These are phyloP conservation scores for Drosophila serrata DNA, from an alignment of 1,140 invertebrate species.

Conservation along the genomic window DNA sequence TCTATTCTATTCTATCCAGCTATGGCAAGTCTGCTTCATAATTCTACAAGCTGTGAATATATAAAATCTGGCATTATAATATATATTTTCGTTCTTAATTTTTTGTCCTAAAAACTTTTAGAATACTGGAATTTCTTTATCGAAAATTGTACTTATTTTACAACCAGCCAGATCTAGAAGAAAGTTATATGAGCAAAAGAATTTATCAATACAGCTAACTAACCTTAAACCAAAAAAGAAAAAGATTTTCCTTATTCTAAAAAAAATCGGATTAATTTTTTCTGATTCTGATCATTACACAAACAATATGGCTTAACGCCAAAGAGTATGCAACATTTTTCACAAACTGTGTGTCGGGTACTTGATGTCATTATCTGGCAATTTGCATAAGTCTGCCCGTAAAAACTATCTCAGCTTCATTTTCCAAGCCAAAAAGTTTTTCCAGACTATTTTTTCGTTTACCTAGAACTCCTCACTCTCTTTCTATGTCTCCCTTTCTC, in stretches of 20 bases:
- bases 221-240: too few relatives aligned
- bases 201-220: background rate
- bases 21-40: background rate
- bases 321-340: background rate
- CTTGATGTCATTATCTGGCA: background rate
- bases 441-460: conserved; percentile 13
- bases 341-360: background rate
- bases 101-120: background rate
- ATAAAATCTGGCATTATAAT: too few relatives aligned
- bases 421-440: conserved; percentile 1
- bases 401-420: background rate
- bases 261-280: background rate
- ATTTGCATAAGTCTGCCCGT: background rate
- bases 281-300: too few relatives aligned
- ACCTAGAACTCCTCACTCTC: conserved; percentile 9
- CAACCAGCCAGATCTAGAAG: too few relatives aligned
- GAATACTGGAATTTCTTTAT: background rate
- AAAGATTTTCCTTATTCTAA: too few relatives aligned
- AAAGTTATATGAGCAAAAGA: background rate
- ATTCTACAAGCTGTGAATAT: background rate
- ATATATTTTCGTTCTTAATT: too few relatives aligned
- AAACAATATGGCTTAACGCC: background rate
- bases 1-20: background rate
- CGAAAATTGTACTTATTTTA: too few relatives aligned
- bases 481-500: conserved; percentile 23